Evolutionary conservation across 2,888 invertebrate genomes (phyloP), one percentile per base, ranked within the genome.

Genomic region (Rhamphomyia laevipes): DNA sequence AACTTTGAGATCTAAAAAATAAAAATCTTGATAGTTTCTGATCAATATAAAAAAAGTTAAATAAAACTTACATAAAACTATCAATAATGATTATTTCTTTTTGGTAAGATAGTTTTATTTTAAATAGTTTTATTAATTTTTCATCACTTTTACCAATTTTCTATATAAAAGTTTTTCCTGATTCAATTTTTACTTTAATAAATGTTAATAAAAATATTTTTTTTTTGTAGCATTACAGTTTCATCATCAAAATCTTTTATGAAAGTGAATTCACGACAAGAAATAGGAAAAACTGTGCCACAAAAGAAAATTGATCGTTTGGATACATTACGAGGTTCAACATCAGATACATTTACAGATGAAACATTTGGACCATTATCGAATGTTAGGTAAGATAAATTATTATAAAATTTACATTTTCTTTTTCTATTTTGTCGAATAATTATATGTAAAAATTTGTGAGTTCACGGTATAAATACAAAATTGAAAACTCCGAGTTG

Each of bases 321-420:
- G 56, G 80, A 82, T 63, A 82, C 82, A 1, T 64, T 84, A 48
- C 74, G 77, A 67, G 87, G 86, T 48, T 88, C 88, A 43, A 78
- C 83, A 16, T 84, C 85, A 40, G 89, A 89, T 59, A 83, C 84
- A n/a, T 78, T 84, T 57, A 80, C 82, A 7, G 86, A 89, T 59
- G 89, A 89, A 61, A 86, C 83, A 59, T 90, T 92, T 62, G 92
- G 92, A 15, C 90, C 91, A 6, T 74, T 93, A n/a, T 89, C 89
- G 65, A 93, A 93, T 62, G 90, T 93, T 49, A 82, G 90, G 82
- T 82, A 71, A 60, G 59, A 45, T 38, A 30, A 47, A 27, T 6
- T n/a, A n/a, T n/a, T n/a, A n/a, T n/a, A n/a, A n/a, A n/a, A n/a
- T n/a, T n/a, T n/a, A n/a, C n/a, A n/a, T n/a, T n/a, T n/a, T n/a